These are phyloP conservation scores for Leptoteleia sp. DNA, from an alignment of 1,140 invertebrate species.

Conservation along the genomic window DNA sequence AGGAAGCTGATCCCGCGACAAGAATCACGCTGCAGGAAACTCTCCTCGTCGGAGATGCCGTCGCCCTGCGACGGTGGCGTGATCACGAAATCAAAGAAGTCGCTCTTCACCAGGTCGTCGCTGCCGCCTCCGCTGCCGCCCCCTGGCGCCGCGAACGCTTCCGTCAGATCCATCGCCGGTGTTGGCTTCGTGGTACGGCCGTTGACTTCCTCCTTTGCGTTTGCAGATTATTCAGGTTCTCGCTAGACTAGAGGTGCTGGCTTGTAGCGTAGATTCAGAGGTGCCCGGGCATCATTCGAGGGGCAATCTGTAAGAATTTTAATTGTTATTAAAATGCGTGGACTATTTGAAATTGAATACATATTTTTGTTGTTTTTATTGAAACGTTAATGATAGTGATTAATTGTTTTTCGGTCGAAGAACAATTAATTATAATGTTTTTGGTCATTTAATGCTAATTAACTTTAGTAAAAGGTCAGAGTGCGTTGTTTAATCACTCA, in stretches of 20 bases:
- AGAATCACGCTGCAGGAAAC: constrained; percentile 72
- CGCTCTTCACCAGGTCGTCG: constrained; percentile 84
- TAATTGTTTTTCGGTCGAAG: too few species aligned
- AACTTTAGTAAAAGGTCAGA: too few species aligned
- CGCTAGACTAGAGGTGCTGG: constrained; percentile 26
- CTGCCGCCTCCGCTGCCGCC: constrained; percentile 78
- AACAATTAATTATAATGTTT: too few species aligned
- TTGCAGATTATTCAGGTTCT: not conserved
- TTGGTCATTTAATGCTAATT: too few species aligned
- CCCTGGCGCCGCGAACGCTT: constrained; percentile 85
- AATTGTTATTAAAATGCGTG: not conserved
- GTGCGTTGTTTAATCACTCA: not conserved
- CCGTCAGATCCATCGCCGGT: constrained; percentile 87
- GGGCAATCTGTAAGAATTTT: constrained; percentile 8
- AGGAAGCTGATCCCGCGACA: constrained; percentile 73
- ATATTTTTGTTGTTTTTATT: too few species aligned
- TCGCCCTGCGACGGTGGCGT: constrained; percentile 84
- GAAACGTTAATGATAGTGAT: too few species aligned
- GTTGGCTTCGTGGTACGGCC: not conserved
- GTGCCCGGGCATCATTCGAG: constrained; percentile 1
- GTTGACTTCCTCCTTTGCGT: too few species aligned
- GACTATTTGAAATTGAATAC: constrained; percentile 1
- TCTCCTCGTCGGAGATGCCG: constrained; percentile 75
- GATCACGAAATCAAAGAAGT: constrained; percentile 93
- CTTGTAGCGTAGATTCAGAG: not conserved